Base-by-base conservation (phyloP, 2,113 vertebrate species). In the Enhydra lutris region DNA sequence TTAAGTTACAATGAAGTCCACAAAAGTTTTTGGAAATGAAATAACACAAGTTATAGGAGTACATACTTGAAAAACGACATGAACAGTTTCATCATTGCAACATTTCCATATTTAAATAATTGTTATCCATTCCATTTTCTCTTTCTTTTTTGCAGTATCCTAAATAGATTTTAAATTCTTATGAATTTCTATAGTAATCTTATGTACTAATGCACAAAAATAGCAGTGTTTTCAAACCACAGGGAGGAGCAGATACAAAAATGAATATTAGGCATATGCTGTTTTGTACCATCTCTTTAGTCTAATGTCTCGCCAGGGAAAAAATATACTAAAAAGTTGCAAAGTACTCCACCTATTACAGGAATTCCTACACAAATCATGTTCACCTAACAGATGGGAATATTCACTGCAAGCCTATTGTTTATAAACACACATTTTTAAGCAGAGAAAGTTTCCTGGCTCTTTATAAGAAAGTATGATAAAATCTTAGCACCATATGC, bases 241-340 rank as follows among this genome's bases (percentile, higher is more conserved):
- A 93, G 73, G 67, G 93, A 95, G 95, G 98, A 97, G 91, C 79
- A 98, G 96, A 97, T 59, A 84, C 69, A 95, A 90, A 95, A 78
- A 8, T 79, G 90, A 61, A 93, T 86, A 96, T 96, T 84, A 96
- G 93, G 97, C 98, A 94, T 90, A 95, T 94, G 98, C 93, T 98
- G 96, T 80, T 97, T 94, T 31, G 69, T 86, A 88, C 95, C 45
- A n/a, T 96, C 96, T 97, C 94, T 85, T 98, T 57, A 95, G 89
- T 94, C 92, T 95, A 97, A 98, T 90, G 95, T 97, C 97, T 97
- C 97, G 95, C 88, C 11, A 93, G 95, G 97, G 94, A 95, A 96
- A 97, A 21, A 78, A 93, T 36, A 55, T 0, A 23, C 95, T 93
- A 47, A 76, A 76, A 94, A 94, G 76, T 95, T 95, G 79, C 89